Conservation (phyloP, 2,888 invertebrate genomes). For the Adelognathus sp. region DNA sequence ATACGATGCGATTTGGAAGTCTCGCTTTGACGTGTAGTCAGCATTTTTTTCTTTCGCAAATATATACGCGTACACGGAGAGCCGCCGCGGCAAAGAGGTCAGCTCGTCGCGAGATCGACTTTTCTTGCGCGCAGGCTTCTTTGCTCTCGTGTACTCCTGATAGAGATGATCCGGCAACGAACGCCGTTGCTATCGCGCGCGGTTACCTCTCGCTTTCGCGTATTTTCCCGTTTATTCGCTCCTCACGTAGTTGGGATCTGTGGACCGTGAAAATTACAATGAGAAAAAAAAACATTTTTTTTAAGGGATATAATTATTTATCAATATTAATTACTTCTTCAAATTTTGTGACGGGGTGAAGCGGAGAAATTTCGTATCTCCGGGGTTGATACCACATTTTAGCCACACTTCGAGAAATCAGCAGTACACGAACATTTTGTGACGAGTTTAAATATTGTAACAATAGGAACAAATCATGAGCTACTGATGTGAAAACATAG, state of each 20-base stretch:
- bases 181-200: constrained; percentile 73
- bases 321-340: too few species aligned
- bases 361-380: too few species aligned
- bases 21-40: neutral
- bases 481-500: too few species aligned
- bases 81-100: neutral
- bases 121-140: constrained; percentile 43
- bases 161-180: constrained; percentile 68
- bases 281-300: neutral
- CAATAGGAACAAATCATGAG: too few species aligned
- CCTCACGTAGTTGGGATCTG: neutral
- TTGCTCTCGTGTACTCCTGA: constrained; percentile 62
- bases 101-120: neutral
- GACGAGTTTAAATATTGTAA: too few species aligned
- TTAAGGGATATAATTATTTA: neutral
- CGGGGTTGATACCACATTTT: too few species aligned
- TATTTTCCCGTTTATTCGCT: constrained; percentile 27
- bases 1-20: neutral
- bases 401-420: too few species aligned
- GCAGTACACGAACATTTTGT: too few species aligned
- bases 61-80: neutral
- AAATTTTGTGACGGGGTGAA: too few species aligned
- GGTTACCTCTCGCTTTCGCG: constrained; percentile 68
- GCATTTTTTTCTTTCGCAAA: neutral
- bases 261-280: neutral